Base-by-base conservation (phyloP, 1,140 invertebrate genomes). In the Aleiodes sp. region DNA sequence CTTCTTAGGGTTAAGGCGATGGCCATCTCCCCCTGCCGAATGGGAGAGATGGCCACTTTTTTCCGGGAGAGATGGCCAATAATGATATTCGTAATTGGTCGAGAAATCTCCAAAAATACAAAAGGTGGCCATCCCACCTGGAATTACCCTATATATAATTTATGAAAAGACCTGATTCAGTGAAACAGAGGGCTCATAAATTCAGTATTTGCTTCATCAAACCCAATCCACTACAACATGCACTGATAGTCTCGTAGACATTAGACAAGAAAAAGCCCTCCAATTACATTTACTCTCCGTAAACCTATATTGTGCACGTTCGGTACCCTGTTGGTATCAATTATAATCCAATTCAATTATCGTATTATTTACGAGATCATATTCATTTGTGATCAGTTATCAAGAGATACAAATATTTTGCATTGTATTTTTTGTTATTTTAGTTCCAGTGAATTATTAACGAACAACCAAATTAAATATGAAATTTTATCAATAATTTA, bases 401-500 rank as follows among this genome's bases (percentile, higher is more conserved):
- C 21, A 19, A 4, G 12, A 21, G 16, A 37, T 39, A 6, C 10
- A 37, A 21, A 9, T 31, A 31, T 28, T 33, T 19, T 24, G 33
- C 4, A 35, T 39, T 19, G 24, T 1, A 21, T 9, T 6, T 12
- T 9, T 26, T 6, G 10, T 52, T 52, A 24, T 9, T 39, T 62
- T 2, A n/a, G n/a, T n/a, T n/a, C 14, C 33, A 24, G 14, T 9
- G n/a, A 26, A 46, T 46, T 68, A n/a, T n/a, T n/a, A n/a, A n/a
- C 2, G 26, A 26, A 52, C 16, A 24, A 24, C 21, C 26, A 24
- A 52, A 24, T 16, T 43, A 1, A 16, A 43, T 59, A 28, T 57
- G n/a, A n/a, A 37, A 71, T 78, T 70, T 71, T 73, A 73, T 77
- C 76, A 76, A 73, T 68, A 60, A 78, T 43, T 76, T 81, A 46